Evolutionary conservation across 2,113 vertebrate genomes (phyloP).

Genomic region (Paracanthobrama guichenoti): DNA sequence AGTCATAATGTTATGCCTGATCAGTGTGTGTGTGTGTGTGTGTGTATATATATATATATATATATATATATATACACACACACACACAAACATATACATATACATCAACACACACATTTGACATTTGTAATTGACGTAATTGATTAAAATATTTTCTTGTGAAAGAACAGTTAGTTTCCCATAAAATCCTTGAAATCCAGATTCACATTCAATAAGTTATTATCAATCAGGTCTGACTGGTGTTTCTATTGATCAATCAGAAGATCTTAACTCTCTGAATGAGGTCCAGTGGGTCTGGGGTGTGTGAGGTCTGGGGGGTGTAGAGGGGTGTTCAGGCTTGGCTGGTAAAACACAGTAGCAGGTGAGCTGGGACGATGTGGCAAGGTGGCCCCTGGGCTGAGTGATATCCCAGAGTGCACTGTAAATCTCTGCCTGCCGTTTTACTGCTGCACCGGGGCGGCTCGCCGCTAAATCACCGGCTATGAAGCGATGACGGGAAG

Average conservation of each 20-base stretch:
- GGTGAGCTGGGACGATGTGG: slow-evolving; percentile 73
- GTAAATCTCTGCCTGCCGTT: slow-evolving; percentile 57
- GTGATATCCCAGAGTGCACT: slow-evolving; percentile 54
- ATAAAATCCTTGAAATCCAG: neutral
- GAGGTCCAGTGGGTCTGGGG: slow-evolving; percentile 28
- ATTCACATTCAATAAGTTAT: neutral
- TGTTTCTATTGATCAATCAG: slow-evolving; percentile 32
- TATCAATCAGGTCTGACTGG: neutral
- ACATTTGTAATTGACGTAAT: no score
- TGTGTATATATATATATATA: no score
- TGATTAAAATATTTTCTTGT: no score
- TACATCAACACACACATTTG: no score
- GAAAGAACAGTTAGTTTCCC: no score
- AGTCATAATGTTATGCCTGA: no score
- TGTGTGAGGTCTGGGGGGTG: slow-evolving; percentile 36
- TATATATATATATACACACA: no score
- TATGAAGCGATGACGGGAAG: slow-evolving; percentile 96
- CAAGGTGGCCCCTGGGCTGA: slow-evolving; percentile 69
- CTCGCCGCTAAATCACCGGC: slow-evolving; percentile 92
- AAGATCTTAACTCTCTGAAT: slow-evolving; percentile 22
- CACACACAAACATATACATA: no score
- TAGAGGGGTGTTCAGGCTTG: slow-evolving; percentile 47
- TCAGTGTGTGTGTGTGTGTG: no score
- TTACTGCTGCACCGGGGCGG: slow-evolving; percentile 73
- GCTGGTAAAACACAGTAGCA: slow-evolving; percentile 73